phyloP scores from a whole-genome alignment of 2,888 invertebrate species.

The Lasioglossum oenotherae region DNA sequence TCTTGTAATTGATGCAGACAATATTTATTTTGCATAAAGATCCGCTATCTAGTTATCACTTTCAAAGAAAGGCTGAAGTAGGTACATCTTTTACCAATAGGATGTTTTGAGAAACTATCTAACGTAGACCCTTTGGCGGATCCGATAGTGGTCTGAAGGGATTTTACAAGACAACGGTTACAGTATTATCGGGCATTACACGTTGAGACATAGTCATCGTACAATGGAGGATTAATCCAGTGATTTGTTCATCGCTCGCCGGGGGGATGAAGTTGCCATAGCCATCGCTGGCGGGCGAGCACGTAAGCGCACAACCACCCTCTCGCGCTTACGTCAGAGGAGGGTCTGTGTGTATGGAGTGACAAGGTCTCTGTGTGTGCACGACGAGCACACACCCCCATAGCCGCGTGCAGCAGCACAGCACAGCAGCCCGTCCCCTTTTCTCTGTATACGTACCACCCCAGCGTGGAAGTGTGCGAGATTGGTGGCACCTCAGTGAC shows the following conservation, averaged over 20 bases:
- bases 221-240: neutral
- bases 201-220: neutral
- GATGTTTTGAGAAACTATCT: neutral
- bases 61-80: neutral
- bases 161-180: neutral
- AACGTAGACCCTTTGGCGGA: neutral
- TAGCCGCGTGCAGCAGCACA: constrained; percentile 25
- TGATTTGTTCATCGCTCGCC: constrained; percentile 5
- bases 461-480: constrained; percentile 41
- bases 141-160: neutral
- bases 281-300: constrained; percentile 15
- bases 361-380: constrained; percentile 22
- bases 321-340: constrained; percentile 32
- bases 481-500: constrained; percentile 65
- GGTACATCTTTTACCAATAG: neutral
- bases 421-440: constrained; percentile 39
- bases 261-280: neutral
- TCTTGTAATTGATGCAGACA: neutral
- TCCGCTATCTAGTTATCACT: neutral
- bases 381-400: constrained; percentile 9
- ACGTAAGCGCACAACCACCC: constrained; percentile 7
- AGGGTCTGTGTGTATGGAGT: constrained; percentile 9
- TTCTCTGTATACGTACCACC: constrained; percentile 36
- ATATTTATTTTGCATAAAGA: neutral
- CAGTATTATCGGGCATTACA: neutral